phyloP scores from a whole-genome alignment of 1,140 invertebrate species.

The Teleogryllus occipitalis region DNA sequence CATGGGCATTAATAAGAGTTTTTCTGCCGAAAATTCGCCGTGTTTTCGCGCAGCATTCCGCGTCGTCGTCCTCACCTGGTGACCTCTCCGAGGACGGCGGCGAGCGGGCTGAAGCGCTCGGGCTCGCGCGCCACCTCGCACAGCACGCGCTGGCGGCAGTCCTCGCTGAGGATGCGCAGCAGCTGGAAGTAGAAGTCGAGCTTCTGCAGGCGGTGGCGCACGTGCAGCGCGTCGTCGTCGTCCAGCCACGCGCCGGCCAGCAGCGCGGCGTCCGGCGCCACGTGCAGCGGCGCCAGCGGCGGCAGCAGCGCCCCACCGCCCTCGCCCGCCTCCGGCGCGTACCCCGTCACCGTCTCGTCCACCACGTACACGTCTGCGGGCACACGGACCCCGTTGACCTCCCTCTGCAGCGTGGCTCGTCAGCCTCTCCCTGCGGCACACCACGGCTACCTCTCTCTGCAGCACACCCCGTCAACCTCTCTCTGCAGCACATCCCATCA shows the following conservation, averaged over 20 bases:
- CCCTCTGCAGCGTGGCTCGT: too few species aligned
- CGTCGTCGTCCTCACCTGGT: conserved; percentile 27
- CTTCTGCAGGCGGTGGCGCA: conserved; percentile 28
- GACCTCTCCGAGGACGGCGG: conserved; percentile 28
- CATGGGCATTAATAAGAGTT: too few species aligned
- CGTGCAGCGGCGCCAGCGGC: not conserved
- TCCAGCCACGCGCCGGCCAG: not conserved
- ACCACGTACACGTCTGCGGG: not conserved
- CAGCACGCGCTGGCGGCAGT: conserved; percentile 28
- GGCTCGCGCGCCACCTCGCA: conserved; percentile 28
- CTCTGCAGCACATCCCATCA: too few species aligned
- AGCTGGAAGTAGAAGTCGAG: conserved; percentile 30
- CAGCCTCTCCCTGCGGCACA: too few species aligned
- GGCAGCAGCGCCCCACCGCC: not conserved
- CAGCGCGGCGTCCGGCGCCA: not conserved
- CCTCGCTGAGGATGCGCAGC: conserved; percentile 26
- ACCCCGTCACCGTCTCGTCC: not conserved
- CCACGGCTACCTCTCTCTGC: too few species aligned
- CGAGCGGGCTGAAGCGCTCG: conserved; percentile 27
- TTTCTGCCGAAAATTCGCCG: too few species aligned
- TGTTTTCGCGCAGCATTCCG: too few species aligned
- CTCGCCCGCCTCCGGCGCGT: not conserved
- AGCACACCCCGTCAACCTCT: too few species aligned
- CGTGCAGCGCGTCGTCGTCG: conserved; percentile 6
- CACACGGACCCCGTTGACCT: too few species aligned